These are phyloP conservation scores for Mercenaria mercenaria DNA, from an alignment of 1,140 invertebrate species.

Conservation along the genomic window DNA sequence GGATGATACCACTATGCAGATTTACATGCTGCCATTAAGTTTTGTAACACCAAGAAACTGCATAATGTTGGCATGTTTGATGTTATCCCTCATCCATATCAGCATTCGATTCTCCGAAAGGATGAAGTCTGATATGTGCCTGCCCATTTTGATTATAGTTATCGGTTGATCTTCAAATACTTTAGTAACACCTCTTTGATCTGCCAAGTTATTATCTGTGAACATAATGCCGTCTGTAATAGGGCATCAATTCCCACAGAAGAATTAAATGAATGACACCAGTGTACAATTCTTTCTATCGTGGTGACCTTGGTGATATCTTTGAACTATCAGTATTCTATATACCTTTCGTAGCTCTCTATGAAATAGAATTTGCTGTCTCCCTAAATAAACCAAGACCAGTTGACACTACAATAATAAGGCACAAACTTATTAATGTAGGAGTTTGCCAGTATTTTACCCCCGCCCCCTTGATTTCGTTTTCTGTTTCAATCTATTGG, in stretches of 20 bases:
- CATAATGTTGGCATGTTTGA: slow-evolving; percentile 77
- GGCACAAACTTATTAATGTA: slow-evolving; percentile 47
- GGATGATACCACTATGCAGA: slow-evolving; percentile 72
- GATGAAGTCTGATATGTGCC: neutral
- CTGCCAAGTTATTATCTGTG: slow-evolving; percentile 50
- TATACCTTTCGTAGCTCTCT: slow-evolving; percentile 74
- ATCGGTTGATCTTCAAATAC: slow-evolving; percentile 71
- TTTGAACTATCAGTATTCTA: slow-evolving; percentile 71
- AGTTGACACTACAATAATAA: slow-evolving; percentile 51
- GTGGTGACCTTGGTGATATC: slow-evolving; percentile 48
- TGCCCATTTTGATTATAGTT: slow-evolving; percentile 59
- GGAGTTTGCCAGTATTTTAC: slow-evolving; percentile 73
- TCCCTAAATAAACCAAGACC: slow-evolving; percentile 46
- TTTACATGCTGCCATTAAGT: slow-evolving; percentile 62
- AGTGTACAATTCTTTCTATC: neutral
- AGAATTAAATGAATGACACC: neutral
- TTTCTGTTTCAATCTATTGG: slow-evolving; percentile 71
- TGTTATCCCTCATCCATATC: slow-evolving; percentile 75
- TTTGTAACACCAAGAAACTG: slow-evolving; percentile 78
- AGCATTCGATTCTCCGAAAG: slow-evolving; percentile 66
- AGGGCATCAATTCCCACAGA: neutral
- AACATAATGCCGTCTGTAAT: slow-evolving; percentile 32
- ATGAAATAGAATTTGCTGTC: slow-evolving; percentile 57
- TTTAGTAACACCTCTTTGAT: slow-evolving; percentile 72
- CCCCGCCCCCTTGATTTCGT: neutral